These are phyloP conservation scores for Monodelphis domestica DNA, from an alignment of 2,797 vertebrate species.

Conservation along the genomic window DNA sequence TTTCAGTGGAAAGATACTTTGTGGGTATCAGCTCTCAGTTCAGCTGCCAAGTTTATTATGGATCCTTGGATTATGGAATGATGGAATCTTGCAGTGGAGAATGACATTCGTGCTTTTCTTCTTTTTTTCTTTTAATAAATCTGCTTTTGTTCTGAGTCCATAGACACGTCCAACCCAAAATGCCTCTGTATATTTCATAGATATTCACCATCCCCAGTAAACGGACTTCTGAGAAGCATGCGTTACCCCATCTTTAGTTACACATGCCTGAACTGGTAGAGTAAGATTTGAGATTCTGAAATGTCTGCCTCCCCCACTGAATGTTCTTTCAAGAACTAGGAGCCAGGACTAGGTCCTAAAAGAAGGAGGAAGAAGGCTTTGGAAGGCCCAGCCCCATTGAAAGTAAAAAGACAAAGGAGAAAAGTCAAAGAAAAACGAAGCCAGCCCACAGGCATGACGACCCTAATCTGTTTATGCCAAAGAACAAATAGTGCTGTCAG, in stretches of 20 bases:
- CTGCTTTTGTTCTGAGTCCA: slow-evolving; percentile 25
- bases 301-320: slow-evolving; percentile 25
- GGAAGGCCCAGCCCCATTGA: slow-evolving; percentile 65
- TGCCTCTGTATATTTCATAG: not conserved
- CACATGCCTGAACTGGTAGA: slow-evolving; percentile 36
- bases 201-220: not conserved
- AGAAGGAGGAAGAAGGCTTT: slow-evolving; percentile 69
- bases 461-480: slow-evolving; percentile 77
- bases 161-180: slow-evolving; percentile 4
- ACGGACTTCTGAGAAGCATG: not conserved
- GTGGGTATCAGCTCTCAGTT: slow-evolving; percentile 26
- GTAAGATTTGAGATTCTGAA: slow-evolving; percentile 55
- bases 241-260: not conserved
- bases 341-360: slow-evolving; percentile 10
- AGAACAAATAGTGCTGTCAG: slow-evolving; percentile 78
- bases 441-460: slow-evolving; percentile 80
- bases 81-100: slow-evolving; percentile 58
- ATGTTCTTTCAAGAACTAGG: slow-evolving; percentile 29
- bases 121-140: slow-evolving; percentile 43
- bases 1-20: slow-evolving; percentile 31
- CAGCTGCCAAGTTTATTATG: slow-evolving; percentile 60
- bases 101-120: slow-evolving; percentile 22
- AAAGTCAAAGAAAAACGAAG: slow-evolving; percentile 80
- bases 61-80: no score
- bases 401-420: slow-evolving; percentile 59